Conservation (phyloP, 2,113 vertebrate genomes). For the Vidua macroura region DNA sequence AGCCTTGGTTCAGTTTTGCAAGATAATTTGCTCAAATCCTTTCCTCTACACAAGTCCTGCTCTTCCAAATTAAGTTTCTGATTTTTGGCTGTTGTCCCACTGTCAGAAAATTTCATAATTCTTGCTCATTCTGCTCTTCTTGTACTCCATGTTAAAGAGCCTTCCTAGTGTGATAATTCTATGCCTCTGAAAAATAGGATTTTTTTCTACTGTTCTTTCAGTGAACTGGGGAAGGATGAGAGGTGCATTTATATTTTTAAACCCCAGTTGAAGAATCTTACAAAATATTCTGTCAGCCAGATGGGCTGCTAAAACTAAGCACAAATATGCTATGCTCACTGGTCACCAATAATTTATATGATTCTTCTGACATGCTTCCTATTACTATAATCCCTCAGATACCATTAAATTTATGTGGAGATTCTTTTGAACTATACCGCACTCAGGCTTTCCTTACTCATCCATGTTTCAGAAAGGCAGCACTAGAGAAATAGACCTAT, state of each 20-base stretch:
- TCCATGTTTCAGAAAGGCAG: not conserved
- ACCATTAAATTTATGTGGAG: not conserved
- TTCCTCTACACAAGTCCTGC: not conserved
- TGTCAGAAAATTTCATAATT: not conserved
- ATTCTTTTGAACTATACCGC: not conserved
- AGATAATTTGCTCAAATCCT: not conserved
- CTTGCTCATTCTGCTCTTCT: not conserved
- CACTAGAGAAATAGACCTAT: not conserved
- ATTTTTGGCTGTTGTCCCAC: not conserved
- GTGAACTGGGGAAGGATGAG: not conserved
- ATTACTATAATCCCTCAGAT: not conserved
- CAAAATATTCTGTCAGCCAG: not conserved
- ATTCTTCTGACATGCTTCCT: not conserved
- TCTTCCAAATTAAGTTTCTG: not conserved
- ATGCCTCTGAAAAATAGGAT: not conserved
- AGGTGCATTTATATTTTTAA: not conserved
- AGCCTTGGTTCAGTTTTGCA: not conserved
- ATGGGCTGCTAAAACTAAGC: not conserved
- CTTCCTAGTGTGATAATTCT: not conserved
- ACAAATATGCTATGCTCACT: fast-evolving
- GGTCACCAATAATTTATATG: not conserved
- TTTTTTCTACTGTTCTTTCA: not conserved
- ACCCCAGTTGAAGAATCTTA: not conserved
- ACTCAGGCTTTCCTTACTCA: not conserved
- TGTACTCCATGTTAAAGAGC: not conserved